Evolutionary conservation across 2,797 vertebrate genomes (phyloP).

Genomic region (Acipenser ruthenus): DNA sequence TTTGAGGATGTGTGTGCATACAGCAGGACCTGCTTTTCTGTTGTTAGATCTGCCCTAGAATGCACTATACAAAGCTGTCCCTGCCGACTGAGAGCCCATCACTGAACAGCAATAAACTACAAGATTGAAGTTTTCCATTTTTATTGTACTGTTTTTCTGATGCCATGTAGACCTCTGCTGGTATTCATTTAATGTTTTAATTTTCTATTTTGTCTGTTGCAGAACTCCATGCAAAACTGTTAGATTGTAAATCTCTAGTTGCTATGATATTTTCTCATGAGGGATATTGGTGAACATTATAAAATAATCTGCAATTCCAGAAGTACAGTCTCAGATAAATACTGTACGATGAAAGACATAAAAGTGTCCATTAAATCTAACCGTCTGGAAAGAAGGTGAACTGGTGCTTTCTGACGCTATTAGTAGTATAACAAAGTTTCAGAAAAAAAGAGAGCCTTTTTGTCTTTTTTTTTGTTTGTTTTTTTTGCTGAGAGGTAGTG

Average conservation of each 20-base stretch:
- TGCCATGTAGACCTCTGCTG: too few species aligned
- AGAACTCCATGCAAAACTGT: not conserved
- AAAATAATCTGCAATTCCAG: conserved; percentile 48
- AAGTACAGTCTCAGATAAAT: conserved; percentile 60
- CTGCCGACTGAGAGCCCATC: too few species aligned
- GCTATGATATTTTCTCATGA: conserved; percentile 10
- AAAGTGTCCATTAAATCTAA: conserved; percentile 41
- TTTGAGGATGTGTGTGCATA: too few species aligned
- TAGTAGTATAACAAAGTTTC: conserved; percentile 50
- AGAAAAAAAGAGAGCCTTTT: conserved; percentile 51
- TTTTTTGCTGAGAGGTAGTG: conserved; percentile 70
- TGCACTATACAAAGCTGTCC: too few species aligned
- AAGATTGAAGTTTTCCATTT: too few species aligned
- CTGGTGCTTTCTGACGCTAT: conserved; percentile 24
- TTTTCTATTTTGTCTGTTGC: too few species aligned
- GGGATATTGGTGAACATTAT: conserved; percentile 38
- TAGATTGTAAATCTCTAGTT: conserved; percentile 11
- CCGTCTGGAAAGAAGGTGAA: conserved; percentile 39
- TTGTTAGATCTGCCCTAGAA: too few species aligned
- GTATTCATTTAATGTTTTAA: too few species aligned
- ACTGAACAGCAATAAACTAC: too few species aligned
- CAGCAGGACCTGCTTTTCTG: too few species aligned
- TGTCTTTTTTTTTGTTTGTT: conserved; percentile 40
- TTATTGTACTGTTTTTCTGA: too few species aligned
- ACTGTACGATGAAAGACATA: conserved; percentile 53